phyloP scores from a whole-genome alignment of 2,888 invertebrate genomes.

The Poecilus cupreus region DNA sequence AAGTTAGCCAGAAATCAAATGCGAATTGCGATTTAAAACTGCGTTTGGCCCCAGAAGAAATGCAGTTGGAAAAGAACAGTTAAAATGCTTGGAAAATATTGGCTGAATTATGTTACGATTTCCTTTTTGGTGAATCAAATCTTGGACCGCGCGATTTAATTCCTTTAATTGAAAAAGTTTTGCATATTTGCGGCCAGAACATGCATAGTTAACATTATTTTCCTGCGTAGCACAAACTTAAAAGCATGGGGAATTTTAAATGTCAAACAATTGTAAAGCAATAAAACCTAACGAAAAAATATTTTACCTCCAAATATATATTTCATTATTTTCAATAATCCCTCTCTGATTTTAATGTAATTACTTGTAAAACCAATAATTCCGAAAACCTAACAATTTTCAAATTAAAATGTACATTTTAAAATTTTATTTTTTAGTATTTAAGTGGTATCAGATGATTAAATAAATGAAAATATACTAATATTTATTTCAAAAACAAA shows the following conservation, averaged over 20 bases:
- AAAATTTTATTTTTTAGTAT: no score
- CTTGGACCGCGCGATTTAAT: constrained; percentile 3
- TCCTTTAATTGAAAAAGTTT: constrained; percentile 38
- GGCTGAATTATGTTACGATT: constrained; percentile 37
- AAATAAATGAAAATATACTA: no score
- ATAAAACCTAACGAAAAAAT: no score
- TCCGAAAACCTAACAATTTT: not conserved
- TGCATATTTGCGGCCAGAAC: constrained; percentile 3
- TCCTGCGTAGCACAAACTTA: no score
- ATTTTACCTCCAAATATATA: no score
- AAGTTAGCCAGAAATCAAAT: constrained; percentile 53
- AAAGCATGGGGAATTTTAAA: no score
- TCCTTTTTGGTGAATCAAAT: not conserved
- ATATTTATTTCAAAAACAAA: not conserved
- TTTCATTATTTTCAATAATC: no score
- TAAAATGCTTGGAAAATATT: constrained; percentile 39
- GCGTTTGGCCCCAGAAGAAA: constrained; percentile 40
- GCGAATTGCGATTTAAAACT: constrained; percentile 51
- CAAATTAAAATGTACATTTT: not conserved
- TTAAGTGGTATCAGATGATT: no score
- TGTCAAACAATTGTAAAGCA: no score
- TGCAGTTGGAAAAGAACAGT: constrained; percentile 44
- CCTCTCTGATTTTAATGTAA: no score
- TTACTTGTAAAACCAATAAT: no score
- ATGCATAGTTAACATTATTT: no score